These are phyloP conservation scores for Osmerus eperlanus DNA, from an alignment of 2,113 vertebrate genomes.

Conservation along the genomic window DNA sequence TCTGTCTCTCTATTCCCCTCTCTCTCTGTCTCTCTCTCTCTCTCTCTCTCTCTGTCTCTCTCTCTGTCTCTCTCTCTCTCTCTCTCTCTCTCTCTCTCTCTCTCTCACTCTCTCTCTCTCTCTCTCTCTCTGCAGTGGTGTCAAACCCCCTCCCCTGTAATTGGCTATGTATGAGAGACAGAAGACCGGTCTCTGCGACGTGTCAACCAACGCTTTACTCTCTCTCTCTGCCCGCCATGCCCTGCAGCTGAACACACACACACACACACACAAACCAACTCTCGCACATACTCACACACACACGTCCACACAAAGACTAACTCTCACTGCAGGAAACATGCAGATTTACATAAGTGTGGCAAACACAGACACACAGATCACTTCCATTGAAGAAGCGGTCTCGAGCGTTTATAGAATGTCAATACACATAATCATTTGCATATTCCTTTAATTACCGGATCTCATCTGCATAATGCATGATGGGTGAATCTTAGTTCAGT, in stretches of 20 bases:
- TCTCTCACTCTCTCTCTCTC: conserved; percentile 13
- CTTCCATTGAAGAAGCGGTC: neutral
- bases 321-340: neutral
- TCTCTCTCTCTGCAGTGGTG: conserved; percentile 38
- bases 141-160: conserved; percentile 44
- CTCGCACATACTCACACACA: neutral
- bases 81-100: neutral
- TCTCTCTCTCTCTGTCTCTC: neutral
- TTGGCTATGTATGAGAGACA: conserved; percentile 44
- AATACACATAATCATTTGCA: conserved; percentile 24
- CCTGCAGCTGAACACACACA: conserved; percentile 42
- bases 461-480: conserved; percentile 31
- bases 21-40: neutral
- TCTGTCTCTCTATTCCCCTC: neutral
- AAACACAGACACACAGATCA: neutral
- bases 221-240: conserved; percentile 34
- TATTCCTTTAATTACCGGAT: conserved; percentile 22
- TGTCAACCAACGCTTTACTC: conserved; percentile 31
- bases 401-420: neutral
- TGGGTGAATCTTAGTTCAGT: neutral
- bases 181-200: conserved; percentile 40
- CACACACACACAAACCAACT: conserved; percentile 11
- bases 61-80: conserved; percentile 24
- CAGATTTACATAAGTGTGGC: neutral
- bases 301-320: too few species aligned